A percentile compares a stretch with the other conserved stretches of the same genome.
phyloP scores from a whole-genome alignment of 2,888 invertebrate species.

The Trypoxylon attenuatum region DNA sequence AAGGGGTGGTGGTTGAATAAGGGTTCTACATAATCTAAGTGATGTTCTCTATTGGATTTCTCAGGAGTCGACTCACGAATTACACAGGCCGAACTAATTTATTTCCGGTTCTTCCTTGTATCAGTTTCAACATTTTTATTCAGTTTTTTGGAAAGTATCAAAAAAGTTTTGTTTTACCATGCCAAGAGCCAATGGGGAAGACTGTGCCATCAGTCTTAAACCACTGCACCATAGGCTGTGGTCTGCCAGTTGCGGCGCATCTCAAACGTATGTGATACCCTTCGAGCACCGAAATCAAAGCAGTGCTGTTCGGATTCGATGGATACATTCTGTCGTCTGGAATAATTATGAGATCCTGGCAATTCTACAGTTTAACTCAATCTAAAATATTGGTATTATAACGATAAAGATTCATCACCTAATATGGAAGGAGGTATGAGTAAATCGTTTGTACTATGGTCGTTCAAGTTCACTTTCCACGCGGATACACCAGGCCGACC shows the following conservation, averaged over 20 bases:
- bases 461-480: conserved; percentile 81
- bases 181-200: conserved; percentile 80
- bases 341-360: background rate
- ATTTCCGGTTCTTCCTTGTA: no score
- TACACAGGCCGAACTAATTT: no score
- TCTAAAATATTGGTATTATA: background rate
- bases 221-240: conserved; percentile 88
- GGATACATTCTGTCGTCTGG: conserved; percentile 19
- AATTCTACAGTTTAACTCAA: background rate
- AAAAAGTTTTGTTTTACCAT: conserved; percentile 75
- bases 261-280: conserved; percentile 87
- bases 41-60: background rate
- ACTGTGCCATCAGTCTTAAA: conserved; percentile 79
- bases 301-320: conserved; percentile 32
- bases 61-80: no score
- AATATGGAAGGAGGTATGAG: conserved; percentile 92
- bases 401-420: conserved; percentile 76
- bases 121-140: no score
- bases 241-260: conserved; percentile 87
- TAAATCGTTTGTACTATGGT: conserved; percentile 78
- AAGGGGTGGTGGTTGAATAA: no score
- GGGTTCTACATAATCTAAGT: no score
- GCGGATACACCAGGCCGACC: conserved; percentile 88
- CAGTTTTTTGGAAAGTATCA: no score
- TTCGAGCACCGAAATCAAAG: conserved; percentile 84